These are phyloP conservation scores for Illadopsis cleaveri DNA, from an alignment of 2,113 vertebrate species.

Conservation along the genomic window DNA sequence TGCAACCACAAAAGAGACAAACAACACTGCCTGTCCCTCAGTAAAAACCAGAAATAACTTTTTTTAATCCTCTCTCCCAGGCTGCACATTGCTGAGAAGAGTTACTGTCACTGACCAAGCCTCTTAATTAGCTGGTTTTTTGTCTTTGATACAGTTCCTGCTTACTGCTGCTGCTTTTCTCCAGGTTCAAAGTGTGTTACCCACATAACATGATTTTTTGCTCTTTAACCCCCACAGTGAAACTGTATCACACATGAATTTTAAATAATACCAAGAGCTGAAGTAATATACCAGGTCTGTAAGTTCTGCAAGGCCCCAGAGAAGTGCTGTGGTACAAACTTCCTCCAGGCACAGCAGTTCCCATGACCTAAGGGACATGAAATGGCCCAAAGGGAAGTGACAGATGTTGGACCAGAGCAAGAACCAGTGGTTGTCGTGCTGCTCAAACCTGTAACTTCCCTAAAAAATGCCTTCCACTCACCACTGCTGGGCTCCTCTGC, in stretches of 20 bases:
- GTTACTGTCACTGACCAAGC: neutral
- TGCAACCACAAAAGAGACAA: neutral
- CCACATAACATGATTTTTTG: neutral
- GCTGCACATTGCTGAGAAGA: too few species aligned
- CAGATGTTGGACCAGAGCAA: neutral
- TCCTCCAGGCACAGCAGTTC: neutral
- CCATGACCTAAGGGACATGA: neutral
- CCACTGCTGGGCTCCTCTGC: conserved; percentile 57
- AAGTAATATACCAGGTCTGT: neutral
- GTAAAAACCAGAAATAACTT: neutral
- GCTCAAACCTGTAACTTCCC: neutral
- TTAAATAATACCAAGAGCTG: neutral
- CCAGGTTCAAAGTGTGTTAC: neutral
- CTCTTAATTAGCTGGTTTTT: neutral
- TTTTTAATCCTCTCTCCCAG: neutral
- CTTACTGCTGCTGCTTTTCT: neutral
- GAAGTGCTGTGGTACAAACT: neutral
- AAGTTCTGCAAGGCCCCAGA: neutral
- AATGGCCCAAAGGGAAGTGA: neutral
- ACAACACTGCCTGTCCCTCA: neutral
- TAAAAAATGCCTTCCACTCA: neutral
- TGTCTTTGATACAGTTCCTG: neutral
- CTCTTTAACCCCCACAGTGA: neutral
- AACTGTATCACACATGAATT: neutral
- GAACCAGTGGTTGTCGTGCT: neutral